These are phyloP conservation scores for Saguinus midas DNA, from an alignment of 2,113 vertebrate species.

Conservation along the genomic window DNA sequence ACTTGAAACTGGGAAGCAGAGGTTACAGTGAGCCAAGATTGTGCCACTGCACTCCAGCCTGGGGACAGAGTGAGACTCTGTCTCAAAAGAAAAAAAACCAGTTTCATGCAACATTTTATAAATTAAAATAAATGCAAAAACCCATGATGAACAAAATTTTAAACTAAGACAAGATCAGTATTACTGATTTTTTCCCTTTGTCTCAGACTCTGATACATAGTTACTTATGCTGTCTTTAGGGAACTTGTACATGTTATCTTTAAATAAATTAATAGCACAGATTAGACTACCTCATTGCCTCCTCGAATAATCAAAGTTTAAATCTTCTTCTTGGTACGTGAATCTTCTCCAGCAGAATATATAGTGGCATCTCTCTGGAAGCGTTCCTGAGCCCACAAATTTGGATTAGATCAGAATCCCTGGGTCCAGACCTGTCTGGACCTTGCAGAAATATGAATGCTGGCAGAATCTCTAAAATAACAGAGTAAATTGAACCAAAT, in stretches of 20 bases:
- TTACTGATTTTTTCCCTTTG: neutral
- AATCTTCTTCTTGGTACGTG: neutral
- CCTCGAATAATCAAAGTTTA: neutral
- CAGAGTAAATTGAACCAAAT: constrained; percentile 47
- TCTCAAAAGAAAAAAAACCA: neutral
- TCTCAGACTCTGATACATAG: neutral
- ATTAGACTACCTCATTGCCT: neutral
- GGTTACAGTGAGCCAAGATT: no score
- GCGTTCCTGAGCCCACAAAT: constrained; percentile 39
- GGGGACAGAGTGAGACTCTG: no score
- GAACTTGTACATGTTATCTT: neutral
- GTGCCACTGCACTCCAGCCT: no score
- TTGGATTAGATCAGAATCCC: constrained; percentile 57
- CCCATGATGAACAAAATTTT: neutral
- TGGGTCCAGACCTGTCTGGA: constrained; percentile 57
- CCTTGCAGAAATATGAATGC: constrained; percentile 66
- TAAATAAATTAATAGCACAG: neutral
- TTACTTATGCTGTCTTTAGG: neutral
- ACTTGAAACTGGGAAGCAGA: no score
- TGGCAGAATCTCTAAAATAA: constrained; percentile 65
- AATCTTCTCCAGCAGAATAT: neutral
- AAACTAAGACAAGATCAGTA: neutral
- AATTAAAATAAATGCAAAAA: neutral
- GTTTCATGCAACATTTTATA: neutral
- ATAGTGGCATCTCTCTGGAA: neutral